Percentiles rank a stretch among this genome's conserved stretches.
phyloP scores from a whole-genome alignment of 2,888 invertebrate species.

The Orthosia incerta region DNA sequence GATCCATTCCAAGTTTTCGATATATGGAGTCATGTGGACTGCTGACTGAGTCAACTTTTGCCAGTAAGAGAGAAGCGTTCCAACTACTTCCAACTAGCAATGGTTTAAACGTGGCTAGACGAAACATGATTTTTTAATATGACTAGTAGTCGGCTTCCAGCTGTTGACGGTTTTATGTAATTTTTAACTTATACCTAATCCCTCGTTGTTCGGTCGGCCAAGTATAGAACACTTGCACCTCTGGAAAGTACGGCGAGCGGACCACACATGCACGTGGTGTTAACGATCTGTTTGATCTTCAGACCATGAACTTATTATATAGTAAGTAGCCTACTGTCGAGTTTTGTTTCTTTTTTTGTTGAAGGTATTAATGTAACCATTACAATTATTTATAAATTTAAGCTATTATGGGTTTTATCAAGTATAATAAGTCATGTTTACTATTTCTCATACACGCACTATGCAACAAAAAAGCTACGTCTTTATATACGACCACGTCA shows the following conservation, averaged over 20 bases:
- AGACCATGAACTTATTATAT: background rate
- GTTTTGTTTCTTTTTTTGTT: background rate
- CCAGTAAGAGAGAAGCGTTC: too few relatives aligned
- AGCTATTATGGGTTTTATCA: background rate
- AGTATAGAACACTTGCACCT: background rate
- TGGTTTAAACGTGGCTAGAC: too few relatives aligned
- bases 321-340: background rate
- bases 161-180: background rate
- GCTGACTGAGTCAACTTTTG: too few relatives aligned
- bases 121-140: too few relatives aligned
- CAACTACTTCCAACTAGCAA: too few relatives aligned
- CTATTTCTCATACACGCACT: background rate
- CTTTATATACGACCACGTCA: slow-evolving; percentile 33
- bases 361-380: background rate
- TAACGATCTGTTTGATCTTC: slow-evolving; percentile 1
- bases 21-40: too few relatives aligned
- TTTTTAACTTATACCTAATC: background rate
- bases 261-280: background rate
- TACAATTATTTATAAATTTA: background rate
- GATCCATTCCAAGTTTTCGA: too few relatives aligned
- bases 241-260: background rate
- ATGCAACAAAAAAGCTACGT: background rate
- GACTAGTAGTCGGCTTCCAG: too few relatives aligned
- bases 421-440: background rate
- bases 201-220: background rate